phyloP scores from a whole-genome alignment of 2,113 vertebrate genomes.

The Clupea harengus region DNA sequence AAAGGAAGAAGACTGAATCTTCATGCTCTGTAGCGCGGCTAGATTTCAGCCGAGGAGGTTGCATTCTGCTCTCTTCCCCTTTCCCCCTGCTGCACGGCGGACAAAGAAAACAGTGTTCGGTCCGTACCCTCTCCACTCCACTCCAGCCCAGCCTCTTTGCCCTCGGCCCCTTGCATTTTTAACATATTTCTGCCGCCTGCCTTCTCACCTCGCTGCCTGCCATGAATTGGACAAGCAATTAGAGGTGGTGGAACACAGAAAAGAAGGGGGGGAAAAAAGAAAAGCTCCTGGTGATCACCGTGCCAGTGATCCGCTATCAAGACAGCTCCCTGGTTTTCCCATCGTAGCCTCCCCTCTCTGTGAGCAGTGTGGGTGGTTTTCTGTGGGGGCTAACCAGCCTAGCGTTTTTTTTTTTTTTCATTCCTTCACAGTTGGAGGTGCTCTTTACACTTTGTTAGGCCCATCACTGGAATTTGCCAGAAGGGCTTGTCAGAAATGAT shows the following conservation, averaged over 20 bases:
- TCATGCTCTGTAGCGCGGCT: too few species aligned
- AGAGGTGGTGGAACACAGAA: constrained; percentile 20
- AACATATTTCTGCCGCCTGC: constrained; percentile 49
- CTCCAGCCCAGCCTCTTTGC: constrained; percentile 36
- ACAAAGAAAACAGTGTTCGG: background rate
- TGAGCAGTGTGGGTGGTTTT: background rate
- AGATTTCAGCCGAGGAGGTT: too few species aligned
- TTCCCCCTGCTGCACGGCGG: background rate
- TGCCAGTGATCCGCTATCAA: background rate
- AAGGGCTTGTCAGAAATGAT: background rate
- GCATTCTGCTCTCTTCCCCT: background rate
- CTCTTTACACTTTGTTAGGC: constrained; percentile 13
- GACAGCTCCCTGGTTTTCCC: background rate
- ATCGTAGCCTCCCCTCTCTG: background rate
- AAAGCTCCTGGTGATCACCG: background rate
- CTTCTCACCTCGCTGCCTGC: constrained; percentile 52
- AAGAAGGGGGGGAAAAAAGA: background rate
- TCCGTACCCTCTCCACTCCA: constrained; percentile 10
- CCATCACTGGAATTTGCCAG: background rate
- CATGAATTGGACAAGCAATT: constrained; percentile 55
- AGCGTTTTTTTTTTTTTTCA: background rate
- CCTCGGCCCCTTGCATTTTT: constrained; percentile 51
- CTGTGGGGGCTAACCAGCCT: background rate
- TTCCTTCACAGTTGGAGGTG: background rate
- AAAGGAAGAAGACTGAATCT: too few species aligned